Evolutionary conservation across 2,888 invertebrate species (phyloP), one percentile per base, ranked within the genome.

Genomic region (Halictus ligatus): DNA sequence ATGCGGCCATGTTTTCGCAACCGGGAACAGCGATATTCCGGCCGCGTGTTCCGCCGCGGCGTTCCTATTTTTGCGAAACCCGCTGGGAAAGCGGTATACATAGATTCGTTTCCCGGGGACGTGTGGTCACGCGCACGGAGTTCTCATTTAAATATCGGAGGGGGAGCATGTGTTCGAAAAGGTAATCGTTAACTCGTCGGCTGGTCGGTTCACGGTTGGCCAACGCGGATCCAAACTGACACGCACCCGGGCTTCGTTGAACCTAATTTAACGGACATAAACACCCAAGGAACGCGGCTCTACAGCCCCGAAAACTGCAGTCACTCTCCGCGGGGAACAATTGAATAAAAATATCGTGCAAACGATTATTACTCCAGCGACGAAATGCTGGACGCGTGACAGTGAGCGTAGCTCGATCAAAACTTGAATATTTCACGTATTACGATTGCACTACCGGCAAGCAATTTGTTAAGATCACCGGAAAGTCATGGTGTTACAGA

Each of bases 91-190:
- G 21, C n/a, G 21, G 43, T 67, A 64, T 64, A 64, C 64, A 64
- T 64, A 29, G 64, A 64, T 48, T 50, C 50, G n/a, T 50, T 40
- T 69, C 12, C 50, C n/a, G 48, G 40, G 58, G 21, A 35, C 35
- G 50, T 21, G 35, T 54, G 15, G 35, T 54, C 50, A 54, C 78
- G 69, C n/a, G n/a, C 67, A 8, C 12, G 43, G 58, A 21, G 46
- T 79, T 71, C 46, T 46, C 78, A 46, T 72, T 79, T 50, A 73
- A 64, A 80, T 69, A 69, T 13, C 25, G 58, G 54, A n/a, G 54
- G n/a, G 54, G n/a, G 43, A 71, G 75, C 35, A 50, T 3, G n/a
- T 18, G 78, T 80, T 75, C n/a, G 25, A 15, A 25, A n/a, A n/a
- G 46, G 71, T 58, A 46, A 81, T 46, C 46, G 78, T 54, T 69